A percentile compares a stretch with the other conserved stretches of the same genome.
Evolutionary conservation across 2,797 vertebrate species (phyloP).

Genomic region (Vultur gryphus): DNA sequence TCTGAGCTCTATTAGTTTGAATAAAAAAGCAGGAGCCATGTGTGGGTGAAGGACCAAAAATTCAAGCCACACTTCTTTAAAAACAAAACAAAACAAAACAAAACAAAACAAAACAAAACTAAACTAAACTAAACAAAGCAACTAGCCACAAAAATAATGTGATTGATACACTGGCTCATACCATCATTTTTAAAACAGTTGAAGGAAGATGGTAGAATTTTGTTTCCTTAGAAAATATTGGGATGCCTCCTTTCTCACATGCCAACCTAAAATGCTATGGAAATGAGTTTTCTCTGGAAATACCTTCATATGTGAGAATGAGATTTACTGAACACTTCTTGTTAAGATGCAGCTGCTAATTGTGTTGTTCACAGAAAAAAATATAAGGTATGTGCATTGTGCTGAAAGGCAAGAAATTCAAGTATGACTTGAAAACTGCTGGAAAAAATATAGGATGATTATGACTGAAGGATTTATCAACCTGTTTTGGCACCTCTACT

Average conservation of each 20-base stretch:
- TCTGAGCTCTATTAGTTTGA: background rate
- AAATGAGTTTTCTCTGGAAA: conserved; percentile 21
- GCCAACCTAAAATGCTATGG: background rate
- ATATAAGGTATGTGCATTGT: background rate
- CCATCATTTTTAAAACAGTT: background rate
- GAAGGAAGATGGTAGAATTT: background rate
- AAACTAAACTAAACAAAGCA: background rate
- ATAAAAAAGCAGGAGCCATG: background rate
- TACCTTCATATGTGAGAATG: conserved; percentile 29
- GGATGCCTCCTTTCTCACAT: background rate
- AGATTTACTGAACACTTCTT: conserved; percentile 24
- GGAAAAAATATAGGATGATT: conserved; percentile 51
- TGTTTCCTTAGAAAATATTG: background rate
- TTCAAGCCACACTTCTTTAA: background rate
- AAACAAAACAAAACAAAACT: background rate
- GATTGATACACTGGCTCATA: background rate
- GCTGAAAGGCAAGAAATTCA: conserved; percentile 51
- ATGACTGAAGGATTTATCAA: conserved; percentile 45
- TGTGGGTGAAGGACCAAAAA: background rate
- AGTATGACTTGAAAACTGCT: conserved; percentile 40
- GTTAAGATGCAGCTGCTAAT: conserved; percentile 48
- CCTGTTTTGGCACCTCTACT: background rate
- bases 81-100: background rate
- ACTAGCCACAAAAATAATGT: background rate
- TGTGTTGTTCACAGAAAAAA: conserved; percentile 15